A percentile compares a stretch with the other conserved stretches of the same genome.
phyloP scores from a whole-genome alignment of 2,797 vertebrate genomes.

The Neosilurus hyrtlii region DNA sequence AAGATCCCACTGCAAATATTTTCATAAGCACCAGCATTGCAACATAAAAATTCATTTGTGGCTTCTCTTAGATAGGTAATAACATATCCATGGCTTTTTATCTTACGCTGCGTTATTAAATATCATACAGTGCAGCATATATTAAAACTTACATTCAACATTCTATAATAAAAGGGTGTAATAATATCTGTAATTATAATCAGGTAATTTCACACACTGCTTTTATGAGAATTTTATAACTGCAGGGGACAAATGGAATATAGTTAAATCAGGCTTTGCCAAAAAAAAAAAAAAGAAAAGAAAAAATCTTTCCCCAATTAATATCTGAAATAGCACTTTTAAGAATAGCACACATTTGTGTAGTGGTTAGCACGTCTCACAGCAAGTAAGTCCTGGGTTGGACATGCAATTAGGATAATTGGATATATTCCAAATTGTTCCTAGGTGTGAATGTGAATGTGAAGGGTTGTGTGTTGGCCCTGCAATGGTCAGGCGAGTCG shows the following conservation, averaged over 20 bases:
- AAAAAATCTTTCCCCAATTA: constrained; percentile 5
- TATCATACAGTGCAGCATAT: neutral
- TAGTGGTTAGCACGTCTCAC: too few species aligned
- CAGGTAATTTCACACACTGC: neutral
- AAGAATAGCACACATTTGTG: too few species aligned
- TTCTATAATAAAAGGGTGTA: neutral
- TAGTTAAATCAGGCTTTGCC: constrained; percentile 14
- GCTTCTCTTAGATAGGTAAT: neutral
- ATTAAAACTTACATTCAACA: neutral
- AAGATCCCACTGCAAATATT: neutral
- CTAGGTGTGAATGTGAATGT: too few species aligned
- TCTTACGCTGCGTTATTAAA: neutral
- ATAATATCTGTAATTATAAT: neutral
- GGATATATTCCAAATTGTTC: too few species aligned
- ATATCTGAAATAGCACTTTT: constrained; percentile 8
- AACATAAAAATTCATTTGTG: neutral
- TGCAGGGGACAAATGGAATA: constrained; percentile 1
- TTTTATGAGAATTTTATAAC: neutral
- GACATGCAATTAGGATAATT: too few species aligned
- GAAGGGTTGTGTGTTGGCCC: too few species aligned
- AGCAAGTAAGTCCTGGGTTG: too few species aligned
- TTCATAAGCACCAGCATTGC: neutral
- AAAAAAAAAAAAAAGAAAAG: neutral
- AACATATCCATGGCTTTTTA: neutral
- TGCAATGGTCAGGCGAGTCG: too few species aligned